Base-by-base conservation (phyloP, 2,113 vertebrate genomes). In the Cettia cetti region DNA sequence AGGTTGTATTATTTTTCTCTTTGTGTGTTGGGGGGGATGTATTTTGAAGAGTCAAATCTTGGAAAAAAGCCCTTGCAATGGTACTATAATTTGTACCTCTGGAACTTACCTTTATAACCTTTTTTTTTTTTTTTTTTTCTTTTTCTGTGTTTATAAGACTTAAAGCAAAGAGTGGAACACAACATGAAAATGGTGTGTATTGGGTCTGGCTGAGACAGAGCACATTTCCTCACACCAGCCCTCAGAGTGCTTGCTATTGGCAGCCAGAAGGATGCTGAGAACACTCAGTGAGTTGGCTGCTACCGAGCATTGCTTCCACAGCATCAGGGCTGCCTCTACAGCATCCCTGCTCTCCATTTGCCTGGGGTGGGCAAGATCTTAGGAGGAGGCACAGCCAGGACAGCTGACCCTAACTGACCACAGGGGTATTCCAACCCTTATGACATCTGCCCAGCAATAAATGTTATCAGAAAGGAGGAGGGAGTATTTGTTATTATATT, bases 221-320 rank as follows among this genome's bases (percentile, higher is more conserved):
- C 3, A 47, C 31, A 28, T 70, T 33, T 47, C n/a, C 13, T 35
- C 9, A 11, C 21, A 24, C 4, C 74, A 75, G 9, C 44, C 13
- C 56, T 57, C 22, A 6, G 24, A 53, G n/a, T 30, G n/a, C 9
- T 28, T 9, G 33, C 16, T 9, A 1, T 0, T 19, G 39, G 7
- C 52, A 81, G 37, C 49, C 71, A 57, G 50, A 8, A 40, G 8
- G 54, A 30, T 13, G 33, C 3, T 66, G 33, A 3, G 11, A 16
- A 44, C 13, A 14, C 3, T 15, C 31, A 12, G 26, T 7, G 44
- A 22, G 33, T 0, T 80, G 42, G 20, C 7, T 52, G 0, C 30
- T 57, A 56, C 26, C 42, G 45, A 44, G 35, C 37, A 47, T 15
- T 2, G 28, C 21, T 52, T 7, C 14, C 44, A 57, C 33, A 64